Percentiles rank a stretch among this genome's conserved stretches.
Conservation (phyloP, 2,113 vertebrate genomes). For the Nicator chloris region DNA sequence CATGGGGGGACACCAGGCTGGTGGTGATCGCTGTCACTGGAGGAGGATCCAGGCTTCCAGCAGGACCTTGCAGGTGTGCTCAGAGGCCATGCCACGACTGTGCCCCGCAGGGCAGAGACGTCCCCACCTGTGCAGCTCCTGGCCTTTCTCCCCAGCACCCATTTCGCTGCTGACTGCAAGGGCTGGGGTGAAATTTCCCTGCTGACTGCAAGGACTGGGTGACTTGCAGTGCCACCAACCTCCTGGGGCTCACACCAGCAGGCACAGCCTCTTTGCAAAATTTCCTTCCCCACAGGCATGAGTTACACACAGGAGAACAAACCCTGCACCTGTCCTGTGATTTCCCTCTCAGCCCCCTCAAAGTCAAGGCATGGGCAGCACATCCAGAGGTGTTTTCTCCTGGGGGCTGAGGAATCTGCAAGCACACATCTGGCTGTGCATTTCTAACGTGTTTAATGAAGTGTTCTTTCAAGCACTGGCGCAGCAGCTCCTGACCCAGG, state of each 20-base stretch:
- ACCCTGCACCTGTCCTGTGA: not conserved
- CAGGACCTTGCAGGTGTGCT: fast-evolving
- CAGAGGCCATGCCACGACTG: not conserved
- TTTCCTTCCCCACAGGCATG: not conserved
- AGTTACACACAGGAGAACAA: not conserved
- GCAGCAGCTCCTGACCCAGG: not conserved
- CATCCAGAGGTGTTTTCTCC: not conserved
- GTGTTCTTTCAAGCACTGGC: not conserved
- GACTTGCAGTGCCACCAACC: not conserved
- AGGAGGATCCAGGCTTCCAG: not conserved
- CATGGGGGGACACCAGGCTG: not conserved
- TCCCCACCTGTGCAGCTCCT: not conserved
- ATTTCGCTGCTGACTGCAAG: not conserved
- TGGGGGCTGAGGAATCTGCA: not conserved
- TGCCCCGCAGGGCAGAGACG: not conserved
- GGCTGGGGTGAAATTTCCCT: not conserved
- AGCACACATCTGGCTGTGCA: not conserved
- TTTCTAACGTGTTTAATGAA: not conserved
- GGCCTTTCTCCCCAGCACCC: not conserved
- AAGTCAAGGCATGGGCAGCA: not conserved
- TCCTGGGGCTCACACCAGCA: fast-evolving
- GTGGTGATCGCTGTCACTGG: fast-evolving
- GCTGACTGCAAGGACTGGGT: too few relatives aligned
- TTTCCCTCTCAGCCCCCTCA: not conserved
- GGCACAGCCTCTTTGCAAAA: not conserved